A percentile compares a stretch with the other conserved stretches of the same genome.
Conservation (phyloP, 1,140 invertebrate species). For the Trachymyrmex cornetzi region DNA sequence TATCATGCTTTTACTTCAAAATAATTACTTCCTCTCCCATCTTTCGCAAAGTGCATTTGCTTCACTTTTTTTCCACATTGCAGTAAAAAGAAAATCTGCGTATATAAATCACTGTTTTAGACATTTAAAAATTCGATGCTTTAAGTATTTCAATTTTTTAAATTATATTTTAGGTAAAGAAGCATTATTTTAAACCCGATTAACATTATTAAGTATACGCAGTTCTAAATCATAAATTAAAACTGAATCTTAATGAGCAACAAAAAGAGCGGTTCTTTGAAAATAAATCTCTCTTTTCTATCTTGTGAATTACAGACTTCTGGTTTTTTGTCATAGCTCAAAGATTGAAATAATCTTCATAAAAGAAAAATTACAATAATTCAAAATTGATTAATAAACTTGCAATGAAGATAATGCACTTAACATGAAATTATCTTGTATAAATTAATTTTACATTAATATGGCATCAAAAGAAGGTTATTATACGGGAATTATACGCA, state of each 20-base stretch:
- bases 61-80: neutral
- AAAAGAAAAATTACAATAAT: neutral
- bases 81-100: neutral
- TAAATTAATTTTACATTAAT: conserved; percentile 11
- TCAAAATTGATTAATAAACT: neutral
- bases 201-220: neutral
- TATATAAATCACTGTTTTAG: neutral
- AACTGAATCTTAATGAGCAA: neutral
- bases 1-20: conserved; percentile 13
- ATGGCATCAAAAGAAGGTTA: neutral
- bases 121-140: neutral
- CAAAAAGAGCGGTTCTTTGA: neutral
- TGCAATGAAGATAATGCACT: neutral
- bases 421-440: neutral
- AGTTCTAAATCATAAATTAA: conserved; percentile 5
- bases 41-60: conserved; percentile 19
- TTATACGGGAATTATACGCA: neutral
- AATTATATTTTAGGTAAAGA: neutral
- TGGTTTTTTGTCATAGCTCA: neutral
- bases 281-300: neutral
- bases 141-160: neutral
- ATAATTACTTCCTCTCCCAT: conserved; percentile 13
- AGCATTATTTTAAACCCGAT: conserved; percentile 8
- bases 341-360: neutral
- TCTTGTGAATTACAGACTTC: neutral